Conservation (phyloP, 2,113 vertebrate genomes). For the Aphelocoma coerulescens region DNA sequence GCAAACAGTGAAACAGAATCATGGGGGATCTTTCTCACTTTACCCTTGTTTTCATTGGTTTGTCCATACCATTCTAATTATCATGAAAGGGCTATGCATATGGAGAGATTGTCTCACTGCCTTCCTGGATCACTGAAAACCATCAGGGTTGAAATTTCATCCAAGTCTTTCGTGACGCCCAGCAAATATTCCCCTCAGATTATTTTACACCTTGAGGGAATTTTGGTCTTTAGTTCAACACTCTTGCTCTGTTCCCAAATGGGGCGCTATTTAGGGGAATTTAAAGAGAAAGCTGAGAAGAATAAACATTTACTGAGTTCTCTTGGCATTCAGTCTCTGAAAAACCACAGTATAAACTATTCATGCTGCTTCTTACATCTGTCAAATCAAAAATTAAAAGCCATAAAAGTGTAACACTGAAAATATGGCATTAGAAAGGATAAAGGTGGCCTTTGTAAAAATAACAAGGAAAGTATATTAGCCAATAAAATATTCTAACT, state of each 20-base stretch:
- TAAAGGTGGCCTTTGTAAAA: conserved; percentile 86
- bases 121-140: conserved; percentile 81
- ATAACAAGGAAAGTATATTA: conserved; percentile 83
- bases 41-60: conserved; percentile 79
- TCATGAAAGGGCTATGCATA: conserved; percentile 80
- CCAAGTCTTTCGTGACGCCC: conserved; percentile 81
- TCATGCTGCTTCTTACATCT: conserved; percentile 82
- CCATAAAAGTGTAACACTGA: conserved; percentile 85
- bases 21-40: conserved; percentile 78
- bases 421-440: conserved; percentile 84
- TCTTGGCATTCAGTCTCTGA: conserved; percentile 84
- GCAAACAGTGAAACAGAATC: conserved; percentile 84
- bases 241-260: conserved; percentile 83
- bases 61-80: conserved; percentile 81
- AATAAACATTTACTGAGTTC: conserved; percentile 86
- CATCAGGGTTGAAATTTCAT: conserved; percentile 84
- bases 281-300: conserved; percentile 84
- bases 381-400: conserved; percentile 82
- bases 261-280: conserved; percentile 80
- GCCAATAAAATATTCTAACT: conserved; percentile 86
- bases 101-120: conserved; percentile 80
- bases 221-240: conserved; percentile 84
- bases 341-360: conserved; percentile 85
- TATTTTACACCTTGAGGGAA: conserved; percentile 84
- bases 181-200: conserved; percentile 81